Percentiles rank a stretch among this genome's conserved stretches.
Conservation (phyloP, 1,140 invertebrate genomes). For the Lasioglossum baleicum region DNA sequence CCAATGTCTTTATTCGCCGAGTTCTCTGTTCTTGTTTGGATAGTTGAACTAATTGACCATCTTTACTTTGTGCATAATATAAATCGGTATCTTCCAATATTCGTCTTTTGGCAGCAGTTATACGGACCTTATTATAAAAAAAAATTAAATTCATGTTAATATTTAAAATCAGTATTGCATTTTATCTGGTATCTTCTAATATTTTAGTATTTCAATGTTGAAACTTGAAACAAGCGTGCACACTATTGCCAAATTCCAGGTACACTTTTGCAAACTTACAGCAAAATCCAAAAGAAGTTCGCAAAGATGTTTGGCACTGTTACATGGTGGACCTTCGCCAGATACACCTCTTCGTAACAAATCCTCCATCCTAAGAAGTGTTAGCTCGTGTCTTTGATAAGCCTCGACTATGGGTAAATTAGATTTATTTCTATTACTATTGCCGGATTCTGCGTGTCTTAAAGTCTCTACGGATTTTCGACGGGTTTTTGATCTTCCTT, state of each 20-base stretch:
- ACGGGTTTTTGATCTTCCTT: slow-evolving; percentile 77
- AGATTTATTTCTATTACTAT: slow-evolving; percentile 71
- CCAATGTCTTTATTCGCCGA: slow-evolving; percentile 85
- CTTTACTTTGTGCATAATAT: slow-evolving; percentile 83
- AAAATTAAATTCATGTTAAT: slow-evolving; percentile 55
- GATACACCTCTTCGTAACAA: slow-evolving; percentile 88
- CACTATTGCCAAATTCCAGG: background rate
- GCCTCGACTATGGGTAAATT: slow-evolving; percentile 89
- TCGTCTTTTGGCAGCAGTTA: slow-evolving; percentile 88
- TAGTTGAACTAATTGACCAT: slow-evolving; percentile 80
- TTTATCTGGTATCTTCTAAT: slow-evolving; percentile 10
- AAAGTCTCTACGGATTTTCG: slow-evolving; percentile 72
- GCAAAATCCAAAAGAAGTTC: slow-evolving; percentile 90
- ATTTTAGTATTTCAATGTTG: background rate
- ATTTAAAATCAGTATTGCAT: background rate
- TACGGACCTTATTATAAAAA: slow-evolving; percentile 74
- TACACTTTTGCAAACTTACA: slow-evolving; percentile 72
- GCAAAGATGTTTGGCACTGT: slow-evolving; percentile 84
- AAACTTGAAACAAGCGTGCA: background rate
- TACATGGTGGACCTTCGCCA: slow-evolving; percentile 81
- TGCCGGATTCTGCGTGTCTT: slow-evolving; percentile 54
- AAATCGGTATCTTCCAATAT: slow-evolving; percentile 91
- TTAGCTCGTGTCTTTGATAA: slow-evolving; percentile 90
- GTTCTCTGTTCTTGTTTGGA: slow-evolving; percentile 84
- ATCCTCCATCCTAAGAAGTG: slow-evolving; percentile 90